These are phyloP conservation scores for Drosophila nigricruria DNA, from an alignment of 2,888 invertebrate species.

Conservation along the genomic window DNA sequence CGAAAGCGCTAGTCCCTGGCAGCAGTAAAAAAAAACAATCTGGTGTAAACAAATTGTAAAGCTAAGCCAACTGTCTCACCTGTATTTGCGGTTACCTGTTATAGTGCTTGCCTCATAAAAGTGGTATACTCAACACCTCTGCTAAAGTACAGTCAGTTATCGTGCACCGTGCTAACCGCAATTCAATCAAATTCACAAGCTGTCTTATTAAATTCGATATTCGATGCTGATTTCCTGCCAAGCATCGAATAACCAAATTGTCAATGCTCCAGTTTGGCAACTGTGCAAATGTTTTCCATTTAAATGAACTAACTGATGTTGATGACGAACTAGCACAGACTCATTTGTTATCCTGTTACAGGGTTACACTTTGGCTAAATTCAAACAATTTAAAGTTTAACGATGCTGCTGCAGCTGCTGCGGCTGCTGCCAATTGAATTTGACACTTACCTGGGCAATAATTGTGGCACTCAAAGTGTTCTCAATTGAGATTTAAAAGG, in stretches of 20 bases:
- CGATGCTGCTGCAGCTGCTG: slow-evolving; percentile 9
- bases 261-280: slow-evolving; percentile 32
- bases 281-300: slow-evolving; percentile 15
- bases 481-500: slow-evolving; percentile 33
- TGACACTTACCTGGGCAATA: slow-evolving; percentile 59
- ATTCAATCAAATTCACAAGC: slow-evolving; percentile 42
- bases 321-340: slow-evolving; percentile 10
- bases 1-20: slow-evolving; percentile 33
- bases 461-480: slow-evolving; percentile 38
- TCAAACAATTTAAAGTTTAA: slow-evolving; percentile 20
- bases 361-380: not conserved
- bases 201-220: slow-evolving; percentile 60
- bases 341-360: slow-evolving; percentile 4
- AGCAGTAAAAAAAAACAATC: slow-evolving; percentile 22
- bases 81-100: slow-evolving; percentile 44
- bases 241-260: slow-evolving; percentile 62
- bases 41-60: slow-evolving; percentile 31
- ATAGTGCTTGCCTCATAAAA: slow-evolving; percentile 23
- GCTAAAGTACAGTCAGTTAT: slow-evolving; percentile 15
- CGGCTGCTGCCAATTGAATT: slow-evolving; percentile 12
- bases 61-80: slow-evolving; percentile 19
- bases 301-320: not conserved
- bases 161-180: slow-evolving; percentile 41
- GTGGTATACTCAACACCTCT: slow-evolving; percentile 28
- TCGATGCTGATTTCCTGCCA: slow-evolving; percentile 61